These are phyloP conservation scores for Spheniscus mendiculus DNA, from an alignment of 2,113 vertebrate species.

Conservation along the genomic window DNA sequence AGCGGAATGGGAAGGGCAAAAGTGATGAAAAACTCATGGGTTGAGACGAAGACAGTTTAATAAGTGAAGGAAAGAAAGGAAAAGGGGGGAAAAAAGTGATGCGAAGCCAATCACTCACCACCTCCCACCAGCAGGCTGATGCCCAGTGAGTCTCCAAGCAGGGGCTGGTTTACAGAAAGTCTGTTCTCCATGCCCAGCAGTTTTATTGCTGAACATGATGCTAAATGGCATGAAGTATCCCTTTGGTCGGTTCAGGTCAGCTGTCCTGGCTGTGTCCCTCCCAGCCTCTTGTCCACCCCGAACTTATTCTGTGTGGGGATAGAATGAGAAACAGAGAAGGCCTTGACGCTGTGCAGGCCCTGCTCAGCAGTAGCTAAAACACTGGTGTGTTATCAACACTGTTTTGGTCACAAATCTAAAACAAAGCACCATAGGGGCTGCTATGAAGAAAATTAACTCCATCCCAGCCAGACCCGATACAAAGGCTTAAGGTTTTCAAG, in stretches of 20 bases:
- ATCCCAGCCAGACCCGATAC: neutral
- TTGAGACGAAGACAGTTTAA: neutral
- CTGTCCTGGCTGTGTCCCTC: neutral
- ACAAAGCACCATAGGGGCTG: neutral
- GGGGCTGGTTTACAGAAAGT: neutral
- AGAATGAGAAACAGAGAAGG: neutral
- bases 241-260: neutral
- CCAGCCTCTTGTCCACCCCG: neutral
- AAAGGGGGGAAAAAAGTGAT: neutral
- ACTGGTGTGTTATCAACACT: neutral
- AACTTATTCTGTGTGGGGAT: neutral
- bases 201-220: neutral
- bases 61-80: neutral
- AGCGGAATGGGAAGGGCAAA: neutral
- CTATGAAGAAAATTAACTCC: neutral
- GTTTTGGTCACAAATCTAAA: neutral
- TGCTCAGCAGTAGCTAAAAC: neutral
- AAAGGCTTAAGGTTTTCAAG: neutral
- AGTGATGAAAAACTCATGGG: neutral
- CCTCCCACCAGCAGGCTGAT: neutral
- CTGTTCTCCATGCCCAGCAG: rapidly evolving
- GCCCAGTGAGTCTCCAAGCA: neutral
- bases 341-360: too few relatives aligned
- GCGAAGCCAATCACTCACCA: neutral
- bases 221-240: neutral